Percentiles rank a stretch among this genome's conserved stretches.
phyloP scores from a whole-genome alignment of 2,797 vertebrate species.

The Pelochelys cantorii region DNA sequence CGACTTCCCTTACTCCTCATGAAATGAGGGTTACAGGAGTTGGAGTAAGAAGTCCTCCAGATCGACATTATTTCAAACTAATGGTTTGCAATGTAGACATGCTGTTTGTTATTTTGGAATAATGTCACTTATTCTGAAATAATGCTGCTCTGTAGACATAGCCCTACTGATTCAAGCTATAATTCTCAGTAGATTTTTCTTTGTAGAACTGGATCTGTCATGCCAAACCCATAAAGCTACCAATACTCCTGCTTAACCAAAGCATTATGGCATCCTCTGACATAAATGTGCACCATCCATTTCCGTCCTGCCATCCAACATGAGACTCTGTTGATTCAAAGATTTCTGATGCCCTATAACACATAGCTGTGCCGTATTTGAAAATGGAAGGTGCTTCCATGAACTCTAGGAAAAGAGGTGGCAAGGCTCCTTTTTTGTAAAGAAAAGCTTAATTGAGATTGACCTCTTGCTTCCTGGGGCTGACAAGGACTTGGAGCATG shows the following conservation, averaged over 20 bases:
- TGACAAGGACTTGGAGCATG: neutral
- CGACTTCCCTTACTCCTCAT: too few species aligned
- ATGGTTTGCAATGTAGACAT: too few species aligned
- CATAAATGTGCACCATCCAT: neutral
- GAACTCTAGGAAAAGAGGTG: neutral
- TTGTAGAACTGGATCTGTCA: neutral
- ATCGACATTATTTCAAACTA: too few species aligned
- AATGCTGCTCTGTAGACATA: too few species aligned
- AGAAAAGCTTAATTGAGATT: neutral
- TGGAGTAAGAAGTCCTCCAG: too few species aligned
- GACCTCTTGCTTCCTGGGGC: neutral
- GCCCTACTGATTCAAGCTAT: neutral
- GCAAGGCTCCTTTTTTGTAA: neutral
- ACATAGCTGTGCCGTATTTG: neutral
- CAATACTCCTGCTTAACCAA: neutral
- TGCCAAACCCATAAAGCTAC: neutral
- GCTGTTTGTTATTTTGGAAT: too few species aligned
- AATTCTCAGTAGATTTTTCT: neutral
- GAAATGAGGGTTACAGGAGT: too few species aligned
- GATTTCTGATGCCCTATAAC: neutral
- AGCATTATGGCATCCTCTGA: neutral
- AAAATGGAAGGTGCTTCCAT: neutral
- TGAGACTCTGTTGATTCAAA: neutral
- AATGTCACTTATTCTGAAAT: too few species aligned
- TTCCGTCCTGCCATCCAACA: neutral